Evolutionary conservation across 1,140 invertebrate species (phyloP).

Genomic region (Triops cancriformis): DNA sequence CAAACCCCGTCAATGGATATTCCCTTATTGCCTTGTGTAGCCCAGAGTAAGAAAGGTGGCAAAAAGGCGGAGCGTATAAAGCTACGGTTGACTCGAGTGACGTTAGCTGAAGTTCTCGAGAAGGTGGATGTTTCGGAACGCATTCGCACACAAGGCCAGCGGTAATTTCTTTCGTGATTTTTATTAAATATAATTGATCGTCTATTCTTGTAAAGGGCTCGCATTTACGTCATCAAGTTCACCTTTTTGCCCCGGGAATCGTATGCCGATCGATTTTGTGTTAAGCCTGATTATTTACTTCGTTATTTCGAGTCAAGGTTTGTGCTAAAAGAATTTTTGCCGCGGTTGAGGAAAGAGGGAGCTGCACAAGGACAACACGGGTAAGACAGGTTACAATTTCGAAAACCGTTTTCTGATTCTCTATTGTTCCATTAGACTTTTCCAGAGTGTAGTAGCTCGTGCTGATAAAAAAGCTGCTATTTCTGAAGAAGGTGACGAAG

Average conservation of each 20-base stretch:
- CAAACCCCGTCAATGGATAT: constrained; percentile 96
- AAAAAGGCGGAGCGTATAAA: constrained; percentile 57
- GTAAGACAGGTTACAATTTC: constrained; percentile 4
- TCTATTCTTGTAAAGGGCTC: neutral
- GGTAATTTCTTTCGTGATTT: neutral
- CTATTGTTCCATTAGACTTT: constrained; percentile 7
- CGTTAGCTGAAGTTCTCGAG: constrained; percentile 66
- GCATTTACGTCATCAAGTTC: constrained; percentile 43
- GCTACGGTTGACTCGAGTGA: constrained; percentile 63
- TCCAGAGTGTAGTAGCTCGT: constrained; percentile 36
- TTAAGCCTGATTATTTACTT: constrained; percentile 57
- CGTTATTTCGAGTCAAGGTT: constrained; percentile 43
- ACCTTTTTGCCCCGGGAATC: constrained; percentile 60
- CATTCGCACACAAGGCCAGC: constrained; percentile 39
- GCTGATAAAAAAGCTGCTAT: constrained; percentile 36
- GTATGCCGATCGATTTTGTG: constrained; percentile 59
- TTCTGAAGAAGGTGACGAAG: constrained; percentile 40
- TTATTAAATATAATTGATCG: neutral
- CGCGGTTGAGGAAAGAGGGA: constrained; percentile 16
- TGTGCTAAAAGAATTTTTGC: constrained; percentile 31
- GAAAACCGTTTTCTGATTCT: neutral
- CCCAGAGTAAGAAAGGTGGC: constrained; percentile 36
- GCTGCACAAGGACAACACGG: constrained; percentile 22
- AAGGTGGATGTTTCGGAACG: constrained; percentile 57
- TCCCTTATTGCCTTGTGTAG: constrained; percentile 50